These are phyloP conservation scores for Ptiloglossa arizonensis DNA, from an alignment of 1,140 invertebrate genomes.

Conservation along the genomic window DNA sequence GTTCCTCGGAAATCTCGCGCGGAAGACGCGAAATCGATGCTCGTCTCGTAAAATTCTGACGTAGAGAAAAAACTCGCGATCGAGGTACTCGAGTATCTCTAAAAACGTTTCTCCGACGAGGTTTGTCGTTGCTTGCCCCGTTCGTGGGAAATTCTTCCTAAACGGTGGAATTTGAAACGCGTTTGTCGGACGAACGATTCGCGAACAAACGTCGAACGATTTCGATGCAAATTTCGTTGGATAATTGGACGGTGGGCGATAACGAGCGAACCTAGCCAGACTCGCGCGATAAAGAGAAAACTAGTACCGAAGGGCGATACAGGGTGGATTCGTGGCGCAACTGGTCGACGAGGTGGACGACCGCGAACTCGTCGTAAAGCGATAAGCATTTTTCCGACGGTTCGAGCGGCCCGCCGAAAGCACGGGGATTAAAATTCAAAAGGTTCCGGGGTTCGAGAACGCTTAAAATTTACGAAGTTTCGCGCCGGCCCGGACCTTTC, in stretches of 20 bases:
- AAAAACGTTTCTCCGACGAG: neutral
- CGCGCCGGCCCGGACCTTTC: slow-evolving; percentile 54
- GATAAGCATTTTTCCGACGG: slow-evolving; percentile 58
- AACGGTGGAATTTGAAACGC: neutral
- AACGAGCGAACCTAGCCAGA: too few relatives aligned
- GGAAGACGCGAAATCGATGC: too few relatives aligned
- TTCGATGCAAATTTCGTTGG: neutral
- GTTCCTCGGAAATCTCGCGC: too few relatives aligned
- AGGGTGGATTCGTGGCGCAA: slow-evolving; percentile 7
- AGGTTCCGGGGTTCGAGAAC: slow-evolving; percentile 51
- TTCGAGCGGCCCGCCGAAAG: slow-evolving; percentile 32
- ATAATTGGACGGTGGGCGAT: neutral
- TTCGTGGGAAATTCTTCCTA: neutral
- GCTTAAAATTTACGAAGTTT: slow-evolving; percentile 67
- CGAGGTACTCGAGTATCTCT: too few relatives aligned
- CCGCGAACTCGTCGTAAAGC: slow-evolving; percentile 39
- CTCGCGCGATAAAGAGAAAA: neutral
- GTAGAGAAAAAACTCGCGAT: too few relatives aligned
- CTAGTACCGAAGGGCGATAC: too few relatives aligned
- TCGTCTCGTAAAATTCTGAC: too few relatives aligned
- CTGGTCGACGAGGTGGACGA: slow-evolving; percentile 30
- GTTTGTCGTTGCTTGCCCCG: neutral
- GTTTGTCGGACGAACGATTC: too few relatives aligned
- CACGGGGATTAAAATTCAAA: slow-evolving; percentile 66
- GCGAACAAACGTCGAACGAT: neutral